These are phyloP conservation scores for Orchesella cincta DNA, from an alignment of 1,140 invertebrate genomes.

Conservation along the genomic window DNA sequence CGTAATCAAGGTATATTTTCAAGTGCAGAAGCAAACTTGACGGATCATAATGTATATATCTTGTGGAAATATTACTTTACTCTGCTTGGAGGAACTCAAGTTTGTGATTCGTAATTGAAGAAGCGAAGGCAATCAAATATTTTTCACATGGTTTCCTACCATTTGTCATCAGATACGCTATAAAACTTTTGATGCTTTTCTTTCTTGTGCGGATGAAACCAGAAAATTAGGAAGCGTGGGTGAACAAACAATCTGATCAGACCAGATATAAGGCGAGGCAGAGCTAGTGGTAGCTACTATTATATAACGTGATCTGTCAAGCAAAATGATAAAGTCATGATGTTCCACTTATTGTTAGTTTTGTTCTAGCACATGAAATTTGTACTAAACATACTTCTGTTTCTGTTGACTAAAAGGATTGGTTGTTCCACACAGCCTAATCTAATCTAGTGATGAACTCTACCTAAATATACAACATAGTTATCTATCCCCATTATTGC, in stretches of 20 bases:
- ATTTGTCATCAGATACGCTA: constrained; percentile 18
- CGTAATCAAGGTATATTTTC: not conserved
- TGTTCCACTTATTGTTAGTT: not conserved
- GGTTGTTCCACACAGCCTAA: no score
- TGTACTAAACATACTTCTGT: no score
- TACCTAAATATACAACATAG: no score
- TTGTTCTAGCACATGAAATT: not conserved
- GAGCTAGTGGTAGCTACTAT: not conserved
- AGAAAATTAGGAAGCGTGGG: not conserved
- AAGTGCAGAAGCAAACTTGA: not conserved
- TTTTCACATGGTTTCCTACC: not conserved
- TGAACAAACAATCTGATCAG: not conserved
- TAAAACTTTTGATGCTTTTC: no score
- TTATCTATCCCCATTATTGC: no score
- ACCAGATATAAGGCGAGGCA: not conserved
- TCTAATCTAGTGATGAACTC: no score
- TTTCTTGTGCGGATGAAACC: not conserved
- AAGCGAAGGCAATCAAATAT: not conserved
- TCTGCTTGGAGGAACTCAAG: not conserved
- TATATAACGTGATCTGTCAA: not conserved
- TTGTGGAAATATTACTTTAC: no score
- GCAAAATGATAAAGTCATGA: not conserved
- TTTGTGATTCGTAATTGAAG: not conserved
- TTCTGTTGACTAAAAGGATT: no score
- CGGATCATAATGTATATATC: no score